Conservation (phyloP, 2,888 invertebrate species). For the Drosophila cognata region DNA sequence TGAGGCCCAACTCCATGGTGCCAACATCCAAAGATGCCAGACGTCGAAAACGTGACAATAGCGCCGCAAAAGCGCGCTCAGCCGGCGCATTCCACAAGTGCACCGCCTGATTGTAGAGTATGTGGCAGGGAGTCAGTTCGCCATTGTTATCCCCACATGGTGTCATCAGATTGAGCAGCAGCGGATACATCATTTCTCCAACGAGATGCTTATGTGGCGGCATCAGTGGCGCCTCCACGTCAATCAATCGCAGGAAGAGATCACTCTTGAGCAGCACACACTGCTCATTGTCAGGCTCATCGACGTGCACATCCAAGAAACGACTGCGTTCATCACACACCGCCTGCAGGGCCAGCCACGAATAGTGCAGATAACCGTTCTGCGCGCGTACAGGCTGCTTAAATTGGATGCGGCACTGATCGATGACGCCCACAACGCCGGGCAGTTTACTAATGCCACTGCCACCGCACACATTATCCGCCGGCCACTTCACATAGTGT, state of each 20-base stretch:
- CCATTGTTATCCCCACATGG: conserved; percentile 35
- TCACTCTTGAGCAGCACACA: conserved; percentile 51
- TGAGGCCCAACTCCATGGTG: conserved; percentile 33
- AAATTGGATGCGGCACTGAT: conserved; percentile 41
- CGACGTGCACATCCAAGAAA: conserved; percentile 52
- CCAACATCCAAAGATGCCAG: conserved; percentile 42
- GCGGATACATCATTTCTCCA: conserved; percentile 50
- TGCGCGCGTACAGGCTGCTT: conserved; percentile 37
- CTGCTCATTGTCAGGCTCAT: conserved; percentile 49
- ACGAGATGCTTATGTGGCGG: conserved; percentile 49
- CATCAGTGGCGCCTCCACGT: conserved; percentile 40
- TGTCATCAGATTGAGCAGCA: conserved; percentile 57
- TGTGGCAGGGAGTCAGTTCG: conserved; percentile 43
- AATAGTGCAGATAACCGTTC: conserved; percentile 6
- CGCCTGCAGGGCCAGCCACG: conserved; percentile 37
- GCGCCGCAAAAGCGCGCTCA: conserved; percentile 38
- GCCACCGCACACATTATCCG: conserved; percentile 8
- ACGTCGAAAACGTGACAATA: conserved; percentile 49
- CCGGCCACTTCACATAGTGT: conserved; percentile 47
- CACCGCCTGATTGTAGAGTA: conserved; percentile 44
- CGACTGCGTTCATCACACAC: conserved; percentile 51
- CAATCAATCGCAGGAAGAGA: conserved; percentile 46
- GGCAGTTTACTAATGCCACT: conserved; percentile 16
- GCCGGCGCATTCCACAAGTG: conserved; percentile 46
- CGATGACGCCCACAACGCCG: conserved; percentile 55